Conservation (phyloP, 2,888 invertebrate genomes). For the Acanthosepion lycidas region DNA sequence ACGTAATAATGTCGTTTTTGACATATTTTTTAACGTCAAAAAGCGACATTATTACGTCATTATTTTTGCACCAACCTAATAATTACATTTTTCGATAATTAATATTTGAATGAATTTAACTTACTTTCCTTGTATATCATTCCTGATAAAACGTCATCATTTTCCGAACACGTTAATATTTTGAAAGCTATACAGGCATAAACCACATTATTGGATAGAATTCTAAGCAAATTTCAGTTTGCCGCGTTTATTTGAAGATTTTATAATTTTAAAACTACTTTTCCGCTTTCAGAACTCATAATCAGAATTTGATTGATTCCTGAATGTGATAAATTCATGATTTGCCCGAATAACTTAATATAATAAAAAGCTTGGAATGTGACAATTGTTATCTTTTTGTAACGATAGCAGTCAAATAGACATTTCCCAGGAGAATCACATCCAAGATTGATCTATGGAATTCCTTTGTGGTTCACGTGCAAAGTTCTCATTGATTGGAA, state of each 20-base stretch:
- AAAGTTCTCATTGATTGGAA: neutral
- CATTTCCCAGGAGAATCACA: neutral
- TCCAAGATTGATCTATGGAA: neutral
- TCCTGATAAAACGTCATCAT: no score
- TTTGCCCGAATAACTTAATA: neutral
- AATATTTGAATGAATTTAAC: no score
- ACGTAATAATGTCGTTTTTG: no score
- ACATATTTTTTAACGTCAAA: no score
- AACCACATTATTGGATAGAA: neutral
- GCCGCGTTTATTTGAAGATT: neutral
- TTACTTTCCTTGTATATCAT: no score
- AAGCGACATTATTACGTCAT: no score
- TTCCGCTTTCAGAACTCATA: neutral
- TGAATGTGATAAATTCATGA: neutral
- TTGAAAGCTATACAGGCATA: no score
- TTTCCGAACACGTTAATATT: no score
- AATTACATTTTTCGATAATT: no score
- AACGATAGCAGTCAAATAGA: neutral
- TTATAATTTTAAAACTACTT: neutral
- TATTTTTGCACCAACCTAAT: no score
- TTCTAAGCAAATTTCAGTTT: neutral
- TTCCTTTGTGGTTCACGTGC: neutral
- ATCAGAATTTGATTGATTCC: neutral
- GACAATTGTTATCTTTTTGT: neutral
- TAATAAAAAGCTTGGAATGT: neutral